Percentiles rank a stretch among this genome's conserved stretches.
Evolutionary conservation across 2,888 invertebrate genomes (phyloP).

Genomic region (Drosophila demipolita): DNA sequence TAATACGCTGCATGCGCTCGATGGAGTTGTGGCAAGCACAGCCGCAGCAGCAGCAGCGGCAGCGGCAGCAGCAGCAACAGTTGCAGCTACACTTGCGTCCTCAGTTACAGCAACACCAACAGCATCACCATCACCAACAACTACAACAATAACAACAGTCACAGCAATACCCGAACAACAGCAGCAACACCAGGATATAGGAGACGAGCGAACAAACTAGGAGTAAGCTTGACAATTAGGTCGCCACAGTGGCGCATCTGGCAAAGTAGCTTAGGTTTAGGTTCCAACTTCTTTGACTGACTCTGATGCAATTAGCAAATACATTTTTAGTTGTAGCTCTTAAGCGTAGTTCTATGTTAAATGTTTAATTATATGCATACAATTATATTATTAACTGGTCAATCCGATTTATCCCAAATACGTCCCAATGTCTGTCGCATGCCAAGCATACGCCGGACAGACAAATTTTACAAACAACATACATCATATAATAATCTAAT

Average conservation of each 20-base stretch:
- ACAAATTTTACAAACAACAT: constrained; percentile 11
- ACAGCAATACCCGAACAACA: constrained; percentile 16
- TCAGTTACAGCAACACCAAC: constrained; percentile 30
- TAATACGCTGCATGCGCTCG: constrained; percentile 71
- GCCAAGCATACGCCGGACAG: constrained; percentile 43
- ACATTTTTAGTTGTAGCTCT: constrained; percentile 60
- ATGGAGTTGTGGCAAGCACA: constrained; percentile 58
- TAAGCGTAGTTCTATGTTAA: constrained; percentile 63
- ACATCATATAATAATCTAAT: constrained; percentile 9
- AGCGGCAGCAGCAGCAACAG: constrained; percentile 39
- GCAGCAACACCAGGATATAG: constrained; percentile 28
- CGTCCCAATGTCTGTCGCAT: constrained; percentile 33
- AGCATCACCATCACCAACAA: constrained; percentile 31
- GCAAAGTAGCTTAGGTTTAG: constrained; percentile 63
- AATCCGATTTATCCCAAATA: constrained; percentile 25
- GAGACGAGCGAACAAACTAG: constrained; percentile 58
- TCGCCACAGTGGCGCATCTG: constrained; percentile 57
- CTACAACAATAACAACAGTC: constrained; percentile 13
- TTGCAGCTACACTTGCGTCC: constrained; percentile 35
- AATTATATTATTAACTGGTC: constrained; percentile 53
- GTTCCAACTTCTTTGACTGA: constrained; percentile 75
- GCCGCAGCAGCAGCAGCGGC: constrained; percentile 48
- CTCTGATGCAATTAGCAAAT: constrained; percentile 78
- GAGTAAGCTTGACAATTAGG: constrained; percentile 65
- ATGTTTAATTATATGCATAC: constrained; percentile 57